A percentile compares a stretch with the other conserved stretches of the same genome.
phyloP scores from a whole-genome alignment of 2,888 invertebrate genomes.

The Acleris literana region DNA sequence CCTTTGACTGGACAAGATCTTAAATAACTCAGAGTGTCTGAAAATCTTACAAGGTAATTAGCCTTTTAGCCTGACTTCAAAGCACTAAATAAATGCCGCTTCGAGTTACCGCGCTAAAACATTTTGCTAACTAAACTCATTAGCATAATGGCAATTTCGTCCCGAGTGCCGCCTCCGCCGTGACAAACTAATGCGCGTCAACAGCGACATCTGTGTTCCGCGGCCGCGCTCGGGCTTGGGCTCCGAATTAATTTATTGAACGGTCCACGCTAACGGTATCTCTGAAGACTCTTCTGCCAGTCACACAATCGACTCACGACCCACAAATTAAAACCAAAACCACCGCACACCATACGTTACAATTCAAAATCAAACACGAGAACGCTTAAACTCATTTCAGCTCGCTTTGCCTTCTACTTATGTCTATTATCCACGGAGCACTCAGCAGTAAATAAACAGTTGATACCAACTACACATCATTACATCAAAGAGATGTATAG shows the following conservation, averaged over 20 bases:
- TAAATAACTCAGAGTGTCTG: background rate
- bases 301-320: slow-evolving; percentile 58
- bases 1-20: background rate
- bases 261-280: slow-evolving; percentile 72
- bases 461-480: slow-evolving; percentile 79
- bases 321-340: slow-evolving; percentile 44
- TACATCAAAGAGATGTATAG: slow-evolving; percentile 74
- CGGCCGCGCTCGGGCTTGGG: slow-evolving; percentile 1
- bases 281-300: slow-evolving; percentile 76
- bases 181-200: slow-evolving; percentile 20
- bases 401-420: slow-evolving; percentile 47
- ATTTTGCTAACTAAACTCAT: slow-evolving; percentile 26
- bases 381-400: slow-evolving; percentile 49
- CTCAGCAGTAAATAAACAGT: slow-evolving; percentile 78
- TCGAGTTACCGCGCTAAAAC: slow-evolving; percentile 20
- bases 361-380: slow-evolving; percentile 44
- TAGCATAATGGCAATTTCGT: slow-evolving; percentile 27
- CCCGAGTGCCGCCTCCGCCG: slow-evolving; percentile 11
- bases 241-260: slow-evolving; percentile 77
- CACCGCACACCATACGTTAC: slow-evolving; percentile 20
- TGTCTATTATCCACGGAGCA: slow-evolving; percentile 49
- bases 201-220: slow-evolving; percentile 37
- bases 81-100: slow-evolving; percentile 15
- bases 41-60: background rate
- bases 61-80: background rate